phyloP scores from a whole-genome alignment of 2,113 vertebrate genomes.

The Thunnus maccoyii region DNA sequence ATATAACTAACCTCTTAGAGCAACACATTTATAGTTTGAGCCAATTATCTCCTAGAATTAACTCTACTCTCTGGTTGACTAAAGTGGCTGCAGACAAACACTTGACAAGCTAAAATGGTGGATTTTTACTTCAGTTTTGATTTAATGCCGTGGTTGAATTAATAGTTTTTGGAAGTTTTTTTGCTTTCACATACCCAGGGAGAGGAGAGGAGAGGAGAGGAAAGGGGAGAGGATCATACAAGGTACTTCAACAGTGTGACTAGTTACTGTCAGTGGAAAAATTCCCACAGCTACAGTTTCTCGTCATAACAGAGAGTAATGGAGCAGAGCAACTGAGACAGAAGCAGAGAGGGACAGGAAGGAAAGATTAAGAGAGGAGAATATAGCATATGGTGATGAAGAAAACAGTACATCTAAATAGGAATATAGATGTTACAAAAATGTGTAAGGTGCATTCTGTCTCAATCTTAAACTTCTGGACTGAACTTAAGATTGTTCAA shows the following conservation, averaged over 20 bases:
- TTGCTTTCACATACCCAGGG: conserved; percentile 6
- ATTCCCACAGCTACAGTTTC: conserved; percentile 34
- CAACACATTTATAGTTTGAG: conserved; percentile 37
- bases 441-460: conserved; percentile 5
- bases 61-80: conserved; percentile 25
- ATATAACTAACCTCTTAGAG: conserved; percentile 17
- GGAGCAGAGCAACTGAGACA: conserved; percentile 23
- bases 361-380: conserved; percentile 7
- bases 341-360: background rate
- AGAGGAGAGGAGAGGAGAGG: background rate
- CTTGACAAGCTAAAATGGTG: conserved; percentile 15
- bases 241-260: conserved; percentile 51
- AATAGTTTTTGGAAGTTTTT: background rate
- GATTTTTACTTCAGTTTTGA: conserved; percentile 8
- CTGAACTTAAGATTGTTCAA: background rate
- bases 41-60: conserved; percentile 42
- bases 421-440: conserved; percentile 25
- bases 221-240: background rate
- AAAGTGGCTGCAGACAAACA: conserved; percentile 46
- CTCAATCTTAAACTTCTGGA: too few species aligned
- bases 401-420: conserved; percentile 2
- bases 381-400: conserved; percentile 20
- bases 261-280: conserved; percentile 25
- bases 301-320: conserved; percentile 35
- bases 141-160: conserved; percentile 12